A percentile compares a stretch with the other conserved stretches of the same genome.
Evolutionary conservation across 2,113 vertebrate species (phyloP).

Genomic region (Psilopsiagon aymara): DNA sequence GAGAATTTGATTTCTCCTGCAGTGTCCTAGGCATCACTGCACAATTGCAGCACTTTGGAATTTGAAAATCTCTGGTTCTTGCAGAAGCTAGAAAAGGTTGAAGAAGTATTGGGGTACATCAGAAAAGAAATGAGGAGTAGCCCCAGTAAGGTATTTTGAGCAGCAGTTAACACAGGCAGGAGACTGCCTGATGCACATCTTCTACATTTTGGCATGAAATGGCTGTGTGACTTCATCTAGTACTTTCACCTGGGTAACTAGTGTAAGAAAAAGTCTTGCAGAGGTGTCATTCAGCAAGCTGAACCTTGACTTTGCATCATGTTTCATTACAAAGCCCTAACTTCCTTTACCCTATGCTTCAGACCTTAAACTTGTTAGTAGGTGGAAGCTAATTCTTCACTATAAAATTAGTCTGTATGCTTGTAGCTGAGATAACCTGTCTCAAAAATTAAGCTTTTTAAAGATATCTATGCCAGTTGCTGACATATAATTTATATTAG

Average conservation of each 20-base stretch:
- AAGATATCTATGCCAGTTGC: background rate
- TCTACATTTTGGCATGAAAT: background rate
- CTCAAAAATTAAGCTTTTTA: background rate
- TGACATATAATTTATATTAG: background rate
- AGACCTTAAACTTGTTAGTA: background rate
- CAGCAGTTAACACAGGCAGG: background rate
- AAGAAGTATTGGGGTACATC: background rate
- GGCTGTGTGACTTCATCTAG: background rate
- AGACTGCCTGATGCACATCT: background rate
- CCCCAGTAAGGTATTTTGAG: background rate
- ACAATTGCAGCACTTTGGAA: background rate
- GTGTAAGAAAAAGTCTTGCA: background rate
- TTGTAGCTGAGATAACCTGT: background rate
- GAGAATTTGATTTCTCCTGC: background rate
- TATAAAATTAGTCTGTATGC: background rate
- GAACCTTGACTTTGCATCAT: background rate
- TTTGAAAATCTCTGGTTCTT: background rate
- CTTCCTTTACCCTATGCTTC: background rate
- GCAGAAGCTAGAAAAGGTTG: background rate
- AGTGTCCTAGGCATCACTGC: background rate
- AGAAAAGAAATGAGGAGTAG: background rate
- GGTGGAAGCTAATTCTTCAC: background rate
- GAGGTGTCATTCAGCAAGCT: background rate
- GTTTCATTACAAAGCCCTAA: background rate
- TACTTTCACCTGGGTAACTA: background rate